phyloP scores from a whole-genome alignment of 2,888 invertebrate species.

The Ctenicera cuprea region DNA sequence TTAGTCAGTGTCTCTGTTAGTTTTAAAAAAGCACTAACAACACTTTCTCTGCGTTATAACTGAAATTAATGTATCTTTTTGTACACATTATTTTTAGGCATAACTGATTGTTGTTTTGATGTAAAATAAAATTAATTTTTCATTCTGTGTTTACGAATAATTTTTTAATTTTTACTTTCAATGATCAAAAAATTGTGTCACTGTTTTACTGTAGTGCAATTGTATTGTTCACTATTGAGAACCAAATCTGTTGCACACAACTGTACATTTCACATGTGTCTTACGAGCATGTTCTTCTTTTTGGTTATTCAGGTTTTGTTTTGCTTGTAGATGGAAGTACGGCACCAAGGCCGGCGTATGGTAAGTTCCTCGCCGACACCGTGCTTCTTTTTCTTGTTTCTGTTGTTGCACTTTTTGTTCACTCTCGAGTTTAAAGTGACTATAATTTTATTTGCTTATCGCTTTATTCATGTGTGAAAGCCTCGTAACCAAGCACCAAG shows the following conservation, averaged over 20 bases:
- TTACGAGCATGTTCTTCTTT: constrained; percentile 59
- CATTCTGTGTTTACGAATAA: neutral
- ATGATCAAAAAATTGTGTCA: neutral
- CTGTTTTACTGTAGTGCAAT: constrained; percentile 3
- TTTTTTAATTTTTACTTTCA: neutral
- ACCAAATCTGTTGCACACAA: constrained; percentile 27
- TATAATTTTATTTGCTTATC: constrained; percentile 43
- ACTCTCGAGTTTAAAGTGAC: constrained; percentile 44
- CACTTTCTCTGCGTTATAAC: too few species aligned
- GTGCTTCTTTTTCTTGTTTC: constrained; percentile 60
- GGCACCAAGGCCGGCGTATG: constrained; percentile 73
- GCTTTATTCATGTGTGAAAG: neutral
- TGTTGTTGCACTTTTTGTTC: constrained; percentile 60
- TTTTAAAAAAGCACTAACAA: too few species aligned
- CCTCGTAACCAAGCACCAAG: neutral
- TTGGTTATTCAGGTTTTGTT: constrained; percentile 72
- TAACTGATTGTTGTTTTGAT: too few species aligned
- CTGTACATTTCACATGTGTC: constrained; percentile 40
- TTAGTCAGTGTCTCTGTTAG: neutral
- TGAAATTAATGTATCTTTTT: too few species aligned
- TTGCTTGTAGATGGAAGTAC: constrained; percentile 74
- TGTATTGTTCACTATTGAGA: neutral
- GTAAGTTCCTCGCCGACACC: constrained; percentile 66
- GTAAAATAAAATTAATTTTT: too few species aligned
- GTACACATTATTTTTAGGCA: too few species aligned